phyloP scores from a whole-genome alignment of 1,140 invertebrate genomes.

The Acromyrmex echinatior region DNA sequence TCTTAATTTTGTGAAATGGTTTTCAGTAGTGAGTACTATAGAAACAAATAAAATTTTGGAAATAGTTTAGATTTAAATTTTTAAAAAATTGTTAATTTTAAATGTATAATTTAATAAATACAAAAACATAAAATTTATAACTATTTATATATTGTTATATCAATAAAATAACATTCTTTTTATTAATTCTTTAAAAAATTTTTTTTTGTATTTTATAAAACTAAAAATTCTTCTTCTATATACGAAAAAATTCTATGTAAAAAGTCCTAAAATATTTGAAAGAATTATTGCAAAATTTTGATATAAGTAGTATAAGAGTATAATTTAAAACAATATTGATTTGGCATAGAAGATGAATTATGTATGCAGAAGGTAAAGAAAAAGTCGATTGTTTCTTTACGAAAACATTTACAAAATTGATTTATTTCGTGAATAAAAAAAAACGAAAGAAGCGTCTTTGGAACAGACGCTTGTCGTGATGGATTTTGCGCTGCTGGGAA shows the following conservation, averaged over 20 bases:
- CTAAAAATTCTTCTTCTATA: too few species aligned
- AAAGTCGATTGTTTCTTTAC: slow-evolving; percentile 69
- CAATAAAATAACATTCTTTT: too few species aligned
- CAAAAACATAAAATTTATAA: too few species aligned
- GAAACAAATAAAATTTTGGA: background rate
- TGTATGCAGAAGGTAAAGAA: background rate
- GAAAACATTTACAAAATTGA: slow-evolving; percentile 83
- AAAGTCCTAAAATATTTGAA: background rate
- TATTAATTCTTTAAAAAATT: too few species aligned
- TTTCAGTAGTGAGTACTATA: background rate
- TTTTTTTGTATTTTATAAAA: too few species aligned
- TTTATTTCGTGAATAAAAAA: slow-evolving; percentile 83
- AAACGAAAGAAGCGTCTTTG: slow-evolving; percentile 75
- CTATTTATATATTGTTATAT: too few species aligned
- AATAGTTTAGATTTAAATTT: background rate
- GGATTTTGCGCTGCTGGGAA: slow-evolving; percentile 69
- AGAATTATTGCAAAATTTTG: background rate
- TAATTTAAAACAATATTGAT: background rate
- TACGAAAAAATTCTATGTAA: too few species aligned
- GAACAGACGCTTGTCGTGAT: slow-evolving; percentile 74
- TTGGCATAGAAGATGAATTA: background rate
- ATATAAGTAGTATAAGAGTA: background rate
- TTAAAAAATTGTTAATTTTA: background rate
- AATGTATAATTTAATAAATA: background rate
- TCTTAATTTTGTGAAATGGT: background rate